These are phyloP conservation scores for Atta texana DNA, from an alignment of 1,140 invertebrate genomes.

Conservation along the genomic window DNA sequence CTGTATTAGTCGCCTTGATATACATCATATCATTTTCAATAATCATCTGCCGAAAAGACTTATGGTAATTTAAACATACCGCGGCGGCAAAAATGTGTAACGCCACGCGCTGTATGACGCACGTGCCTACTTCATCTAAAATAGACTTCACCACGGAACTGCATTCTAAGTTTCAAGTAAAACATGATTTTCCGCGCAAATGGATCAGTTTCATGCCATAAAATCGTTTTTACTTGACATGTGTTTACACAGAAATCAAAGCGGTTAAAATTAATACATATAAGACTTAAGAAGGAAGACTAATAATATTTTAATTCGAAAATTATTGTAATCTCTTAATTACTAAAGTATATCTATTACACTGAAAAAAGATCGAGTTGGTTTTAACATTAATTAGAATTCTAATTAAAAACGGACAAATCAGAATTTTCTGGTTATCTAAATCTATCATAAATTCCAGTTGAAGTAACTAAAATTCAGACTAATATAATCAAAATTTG, in stretches of 20 bases:
- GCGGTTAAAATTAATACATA: neutral
- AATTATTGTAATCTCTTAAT: neutral
- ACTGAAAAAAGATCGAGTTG: too few relatives aligned
- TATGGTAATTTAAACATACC: slow-evolving; percentile 22
- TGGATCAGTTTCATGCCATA: neutral
- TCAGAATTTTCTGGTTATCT: too few relatives aligned
- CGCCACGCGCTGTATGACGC: slow-evolving; percentile 30
- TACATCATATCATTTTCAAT: neutral
- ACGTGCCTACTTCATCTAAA: slow-evolving; percentile 47
- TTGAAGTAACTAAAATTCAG: too few relatives aligned
- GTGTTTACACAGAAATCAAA: neutral
- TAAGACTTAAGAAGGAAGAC: neutral
- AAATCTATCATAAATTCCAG: too few relatives aligned
- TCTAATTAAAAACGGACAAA: too few relatives aligned
- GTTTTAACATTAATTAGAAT: too few relatives aligned
- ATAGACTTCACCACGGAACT: slow-evolving; percentile 39
- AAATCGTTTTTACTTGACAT: neutral
- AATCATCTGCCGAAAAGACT: slow-evolving; percentile 13
- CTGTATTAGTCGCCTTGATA: neutral
- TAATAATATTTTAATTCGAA: neutral
- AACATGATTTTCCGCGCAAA: slow-evolving; percentile 13
- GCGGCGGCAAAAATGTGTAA: slow-evolving; percentile 38
- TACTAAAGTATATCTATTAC: neutral
- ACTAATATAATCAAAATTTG: too few relatives aligned
- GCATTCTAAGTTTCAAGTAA: slow-evolving; percentile 31